Conservation (phyloP, 2,888 invertebrate species). For the Mythimna impura region DNA sequence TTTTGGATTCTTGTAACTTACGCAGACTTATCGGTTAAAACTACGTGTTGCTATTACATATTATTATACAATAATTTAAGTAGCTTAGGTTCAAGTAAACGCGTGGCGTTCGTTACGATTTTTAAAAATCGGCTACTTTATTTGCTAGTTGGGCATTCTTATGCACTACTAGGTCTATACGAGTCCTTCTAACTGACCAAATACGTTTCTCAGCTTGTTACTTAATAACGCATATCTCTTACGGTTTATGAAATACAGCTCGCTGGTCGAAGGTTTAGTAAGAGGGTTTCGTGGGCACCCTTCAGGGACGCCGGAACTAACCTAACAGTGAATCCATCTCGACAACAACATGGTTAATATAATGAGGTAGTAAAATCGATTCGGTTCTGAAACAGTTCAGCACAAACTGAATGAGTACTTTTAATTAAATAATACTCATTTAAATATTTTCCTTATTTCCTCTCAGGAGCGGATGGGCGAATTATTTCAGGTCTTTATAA, state of each 20-base stretch:
- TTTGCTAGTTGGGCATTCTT: background rate
- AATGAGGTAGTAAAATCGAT: background rate
- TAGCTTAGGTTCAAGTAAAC: no score
- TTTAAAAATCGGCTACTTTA: background rate
- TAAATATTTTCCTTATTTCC: background rate
- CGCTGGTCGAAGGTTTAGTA: no score
- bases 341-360: background rate
- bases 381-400: background rate
- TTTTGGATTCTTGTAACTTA: slow-evolving; percentile 2
- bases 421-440: background rate
- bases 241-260: no score
- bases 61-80: no score
- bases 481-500: background rate
- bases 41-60: no score
- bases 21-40: background rate
- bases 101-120: background rate
- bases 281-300: no score
- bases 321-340: background rate
- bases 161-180: no score
- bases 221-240: background rate
- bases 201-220: background rate
- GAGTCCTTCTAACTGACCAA: background rate
- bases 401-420: background rate
- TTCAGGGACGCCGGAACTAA: no score
- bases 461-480: background rate